These are phyloP conservation scores for Hepsetus odoe DNA, from an alignment of 2,113 vertebrate species.

Conservation along the genomic window DNA sequence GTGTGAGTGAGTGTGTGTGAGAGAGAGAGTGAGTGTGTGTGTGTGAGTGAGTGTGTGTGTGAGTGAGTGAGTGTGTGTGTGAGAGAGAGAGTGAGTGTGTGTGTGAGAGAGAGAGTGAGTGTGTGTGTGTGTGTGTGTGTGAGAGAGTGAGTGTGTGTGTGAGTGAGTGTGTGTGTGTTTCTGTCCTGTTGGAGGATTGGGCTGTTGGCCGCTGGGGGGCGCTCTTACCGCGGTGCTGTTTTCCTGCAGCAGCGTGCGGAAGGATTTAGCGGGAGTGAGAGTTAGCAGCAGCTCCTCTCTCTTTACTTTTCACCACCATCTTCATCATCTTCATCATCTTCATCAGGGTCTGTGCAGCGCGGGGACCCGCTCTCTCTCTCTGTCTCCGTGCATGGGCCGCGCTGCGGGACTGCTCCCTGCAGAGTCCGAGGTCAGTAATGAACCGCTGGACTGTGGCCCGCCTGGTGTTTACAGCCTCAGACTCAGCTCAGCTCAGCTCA, in stretches of 20 bases:
- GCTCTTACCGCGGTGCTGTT: neutral
- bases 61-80: too few species aligned
- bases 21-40: too few species aligned
- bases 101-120: too few species aligned
- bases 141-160: too few species aligned
- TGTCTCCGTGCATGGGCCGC: neutral
- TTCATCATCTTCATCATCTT: too few species aligned
- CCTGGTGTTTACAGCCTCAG: conserved; percentile 29
- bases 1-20: too few species aligned
- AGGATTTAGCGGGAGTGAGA: conserved; percentile 44
- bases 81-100: too few species aligned
- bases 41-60: too few species aligned
- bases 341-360: too few species aligned
- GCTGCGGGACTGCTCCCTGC: neutral
- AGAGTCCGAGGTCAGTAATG: conserved; percentile 28
- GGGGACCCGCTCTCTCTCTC: neutral
- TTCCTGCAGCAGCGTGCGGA: conserved; percentile 24
- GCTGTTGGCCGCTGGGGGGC: neutral
- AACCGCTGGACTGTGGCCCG: conserved; percentile 16
- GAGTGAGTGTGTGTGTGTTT: neutral
- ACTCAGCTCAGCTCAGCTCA: neutral
- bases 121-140: too few species aligned
- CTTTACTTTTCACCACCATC: too few species aligned
- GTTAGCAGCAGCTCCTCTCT: neutral
- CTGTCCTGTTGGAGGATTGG: neutral